Evolutionary conservation across 2,113 vertebrate species (phyloP).

Genomic region (Cephalophus harveyi): DNA sequence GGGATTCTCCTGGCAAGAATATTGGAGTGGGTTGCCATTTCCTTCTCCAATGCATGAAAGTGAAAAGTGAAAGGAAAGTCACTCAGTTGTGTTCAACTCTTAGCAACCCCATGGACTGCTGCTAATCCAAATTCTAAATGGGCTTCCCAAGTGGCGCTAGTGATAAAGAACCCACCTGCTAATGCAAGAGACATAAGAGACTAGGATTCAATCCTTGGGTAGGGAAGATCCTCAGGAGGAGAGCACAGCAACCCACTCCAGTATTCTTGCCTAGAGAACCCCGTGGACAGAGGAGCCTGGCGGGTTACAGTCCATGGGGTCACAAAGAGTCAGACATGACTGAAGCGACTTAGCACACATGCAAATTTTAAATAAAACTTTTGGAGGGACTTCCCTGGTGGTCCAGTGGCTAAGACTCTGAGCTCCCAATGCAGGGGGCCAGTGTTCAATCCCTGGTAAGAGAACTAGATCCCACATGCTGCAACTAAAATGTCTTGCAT

Average conservation of each 20-base stretch:
- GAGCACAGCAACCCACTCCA: neutral
- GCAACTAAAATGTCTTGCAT: neutral
- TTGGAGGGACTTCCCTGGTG: neutral
- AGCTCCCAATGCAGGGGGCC: neutral
- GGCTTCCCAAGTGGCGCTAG: neutral
- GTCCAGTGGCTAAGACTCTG: neutral
- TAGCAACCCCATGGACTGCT: too few species aligned
- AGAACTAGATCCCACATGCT: neutral
- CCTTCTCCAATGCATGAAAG: too few species aligned
- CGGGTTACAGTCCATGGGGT: neutral
- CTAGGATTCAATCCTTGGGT: neutral
- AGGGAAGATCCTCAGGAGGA: neutral
- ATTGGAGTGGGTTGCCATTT: too few species aligned
- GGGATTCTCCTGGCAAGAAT: too few species aligned
- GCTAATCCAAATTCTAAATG: conserved; percentile 39
- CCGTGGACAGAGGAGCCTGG: neutral
- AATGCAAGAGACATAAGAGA: neutral
- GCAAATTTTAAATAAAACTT: neutral
- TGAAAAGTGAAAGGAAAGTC: too few species aligned
- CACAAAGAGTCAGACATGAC: neutral
- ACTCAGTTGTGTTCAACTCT: too few species aligned
- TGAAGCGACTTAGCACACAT: neutral
- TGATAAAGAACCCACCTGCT: neutral
- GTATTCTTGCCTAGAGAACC: neutral
- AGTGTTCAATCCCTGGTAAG: neutral